Conservation (phyloP, 37 sponge, comb jelly and placozoan species). For the Dysidea cf. avara region DNA sequence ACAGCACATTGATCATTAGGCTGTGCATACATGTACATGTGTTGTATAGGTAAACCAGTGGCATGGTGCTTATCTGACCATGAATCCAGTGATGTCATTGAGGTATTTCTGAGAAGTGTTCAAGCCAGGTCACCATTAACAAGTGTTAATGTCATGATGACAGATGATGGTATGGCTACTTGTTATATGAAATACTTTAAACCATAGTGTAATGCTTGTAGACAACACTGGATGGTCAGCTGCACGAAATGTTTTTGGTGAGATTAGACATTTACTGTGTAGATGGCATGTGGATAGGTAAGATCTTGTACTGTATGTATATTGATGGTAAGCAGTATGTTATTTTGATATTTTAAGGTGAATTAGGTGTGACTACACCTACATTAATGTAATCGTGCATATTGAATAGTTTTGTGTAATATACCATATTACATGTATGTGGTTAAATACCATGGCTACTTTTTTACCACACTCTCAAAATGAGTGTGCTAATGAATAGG, state of each 20-base stretch:
- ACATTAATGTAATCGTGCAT: too few relatives aligned
- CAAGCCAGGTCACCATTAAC: constrained; percentile 10
- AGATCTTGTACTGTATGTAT: too few relatives aligned
- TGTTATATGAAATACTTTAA: not conserved
- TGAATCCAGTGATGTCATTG: constrained; percentile 16
- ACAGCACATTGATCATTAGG: too few relatives aligned
- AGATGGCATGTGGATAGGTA: constrained; percentile 28
- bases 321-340: constrained; percentile 9
- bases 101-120: not conserved
- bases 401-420: too few relatives aligned
- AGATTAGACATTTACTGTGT: constrained; percentile 14
- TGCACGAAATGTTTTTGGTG: constrained; percentile 11
- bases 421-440: too few relatives aligned
- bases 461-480: too few relatives aligned
- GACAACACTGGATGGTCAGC: constrained; percentile 28
- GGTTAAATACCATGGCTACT: too few relatives aligned
- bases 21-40: too few relatives aligned
- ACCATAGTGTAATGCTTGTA: not conserved
- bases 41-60: constrained; percentile 19
- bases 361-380: too few relatives aligned
- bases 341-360: too few relatives aligned
- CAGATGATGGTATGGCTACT: constrained; percentile 24
- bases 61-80: constrained; percentile 26
- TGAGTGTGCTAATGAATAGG: too few relatives aligned
- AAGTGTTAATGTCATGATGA: constrained; percentile 21